Evolutionary conservation across 2,888 invertebrate genomes (phyloP).

Genomic region (Agrilus mali): DNA sequence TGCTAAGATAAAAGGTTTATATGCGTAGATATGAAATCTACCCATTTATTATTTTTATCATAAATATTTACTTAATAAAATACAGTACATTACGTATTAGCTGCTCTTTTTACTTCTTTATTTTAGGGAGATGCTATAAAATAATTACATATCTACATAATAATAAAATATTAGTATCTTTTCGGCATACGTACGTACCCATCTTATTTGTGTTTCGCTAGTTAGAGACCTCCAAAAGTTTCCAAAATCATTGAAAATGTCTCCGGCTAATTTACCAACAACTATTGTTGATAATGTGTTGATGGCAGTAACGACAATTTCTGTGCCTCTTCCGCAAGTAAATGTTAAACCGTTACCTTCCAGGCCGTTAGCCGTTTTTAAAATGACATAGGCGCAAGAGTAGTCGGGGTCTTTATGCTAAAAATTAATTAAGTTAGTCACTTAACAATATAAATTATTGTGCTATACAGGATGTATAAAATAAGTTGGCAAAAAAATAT

Average conservation of each 20-base stretch:
- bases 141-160: too few relatives aligned
- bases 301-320: conserved; percentile 68
- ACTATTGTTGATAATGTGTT: conserved; percentile 57
- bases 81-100: too few relatives aligned
- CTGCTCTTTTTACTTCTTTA: too few relatives aligned
- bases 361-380: conserved; percentile 48
- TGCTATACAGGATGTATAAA: conserved; percentile 4
- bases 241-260: conserved; percentile 68
- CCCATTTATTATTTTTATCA: conserved; percentile 3
- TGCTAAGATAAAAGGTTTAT: too few relatives aligned
- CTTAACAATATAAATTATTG: background rate
- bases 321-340: conserved; percentile 80
- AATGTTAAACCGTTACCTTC: conserved; percentile 78
- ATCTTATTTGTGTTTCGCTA: conserved; percentile 81
- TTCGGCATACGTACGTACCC: conserved; percentile 58
- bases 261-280: conserved; percentile 50
- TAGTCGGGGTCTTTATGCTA: conserved; percentile 84
- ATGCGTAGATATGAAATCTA: background rate
- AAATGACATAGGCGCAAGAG: conserved; percentile 80
- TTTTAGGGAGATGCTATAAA: too few relatives aligned
- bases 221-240: conserved; percentile 70
- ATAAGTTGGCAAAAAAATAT: conserved; percentile 3
- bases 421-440: conserved; percentile 13
- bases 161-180: too few relatives aligned
- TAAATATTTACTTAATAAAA: too few relatives aligned